Conservation (phyloP, 2,797 vertebrate species). For the Synanceia verrucosa region DNA sequence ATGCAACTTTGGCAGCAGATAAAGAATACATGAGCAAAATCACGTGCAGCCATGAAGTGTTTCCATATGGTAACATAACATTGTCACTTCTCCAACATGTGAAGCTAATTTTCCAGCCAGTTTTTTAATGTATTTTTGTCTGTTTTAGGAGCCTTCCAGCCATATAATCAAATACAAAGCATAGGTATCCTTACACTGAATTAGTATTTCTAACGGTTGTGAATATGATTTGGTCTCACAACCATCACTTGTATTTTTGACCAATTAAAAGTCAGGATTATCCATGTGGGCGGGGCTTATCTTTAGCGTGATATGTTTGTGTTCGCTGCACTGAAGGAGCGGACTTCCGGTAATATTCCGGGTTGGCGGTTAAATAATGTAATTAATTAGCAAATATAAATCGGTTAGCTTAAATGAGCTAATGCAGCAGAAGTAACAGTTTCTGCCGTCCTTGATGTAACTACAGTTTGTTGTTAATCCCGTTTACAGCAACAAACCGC, state of each 20-base stretch:
- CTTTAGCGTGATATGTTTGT: background rate
- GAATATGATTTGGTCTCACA: background rate
- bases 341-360: background rate
- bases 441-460: too few species aligned
- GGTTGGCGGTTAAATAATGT: too few species aligned
- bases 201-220: background rate
- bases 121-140: background rate
- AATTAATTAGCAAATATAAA: too few species aligned
- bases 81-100: background rate
- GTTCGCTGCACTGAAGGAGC: background rate
- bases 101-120: too few species aligned
- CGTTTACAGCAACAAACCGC: too few species aligned
- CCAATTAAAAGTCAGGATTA: background rate
- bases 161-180: background rate
- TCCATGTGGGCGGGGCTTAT: background rate
- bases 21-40: slow-evolving; percentile 3
- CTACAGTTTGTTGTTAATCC: too few species aligned
- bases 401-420: too few species aligned
- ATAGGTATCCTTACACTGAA: too few species aligned
- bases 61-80: slow-evolving; percentile 23
- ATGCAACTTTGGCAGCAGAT: slow-evolving; percentile 6
- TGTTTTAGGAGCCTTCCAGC: background rate
- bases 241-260: background rate
- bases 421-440: too few species aligned
- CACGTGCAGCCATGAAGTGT: background rate